Evolutionary conservation across 92 coral and sea anemone genomes (phyloP).

Genomic region (Parazoanthus swiftii): DNA sequence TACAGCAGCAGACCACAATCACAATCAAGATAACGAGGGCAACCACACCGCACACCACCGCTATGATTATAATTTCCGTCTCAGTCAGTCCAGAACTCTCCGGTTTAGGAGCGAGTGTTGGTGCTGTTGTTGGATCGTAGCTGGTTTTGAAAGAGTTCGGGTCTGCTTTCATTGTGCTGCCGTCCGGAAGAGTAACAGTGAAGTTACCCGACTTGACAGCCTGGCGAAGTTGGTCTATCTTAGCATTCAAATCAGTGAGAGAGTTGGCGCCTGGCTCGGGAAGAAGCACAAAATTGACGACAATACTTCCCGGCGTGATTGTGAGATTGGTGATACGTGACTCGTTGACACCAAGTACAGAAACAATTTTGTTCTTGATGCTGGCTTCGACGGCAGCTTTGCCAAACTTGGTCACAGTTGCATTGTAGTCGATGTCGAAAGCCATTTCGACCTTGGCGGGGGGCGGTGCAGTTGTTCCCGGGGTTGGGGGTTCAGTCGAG

Average conservation of each 20-base stretch:
- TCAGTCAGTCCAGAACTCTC: constrained; percentile 45
- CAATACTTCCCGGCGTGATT: constrained; percentile 58
- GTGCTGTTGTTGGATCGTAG: neutral
- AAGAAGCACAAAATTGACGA: constrained; percentile 49
- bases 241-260: constrained; percentile 32
- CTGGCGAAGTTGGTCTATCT: constrained; percentile 36
- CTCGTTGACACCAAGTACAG: constrained; percentile 37
- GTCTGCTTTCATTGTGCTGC: constrained; percentile 50
- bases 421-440: constrained; percentile 29
- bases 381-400: constrained; percentile 30
- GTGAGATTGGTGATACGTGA: constrained; percentile 53
- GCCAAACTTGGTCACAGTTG: constrained; percentile 21
- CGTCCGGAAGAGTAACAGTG: constrained; percentile 52
- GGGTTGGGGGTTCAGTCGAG: constrained; percentile 16
- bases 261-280: constrained; percentile 40
- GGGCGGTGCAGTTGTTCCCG: neutral
- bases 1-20: constrained; percentile 48
- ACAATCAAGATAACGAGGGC: constrained; percentile 50
- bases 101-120: constrained; percentile 38
- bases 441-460: constrained; percentile 22
- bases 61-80: constrained; percentile 65
- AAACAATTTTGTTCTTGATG: constrained; percentile 23
- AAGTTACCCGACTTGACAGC: constrained; percentile 52
- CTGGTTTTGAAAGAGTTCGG: constrained; percentile 51
- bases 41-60: constrained; percentile 59